Evolutionary conservation across 1,140 invertebrate species (phyloP), one percentile per base, ranked within the genome.

Genomic region (Drosophila ogumai): DNA sequence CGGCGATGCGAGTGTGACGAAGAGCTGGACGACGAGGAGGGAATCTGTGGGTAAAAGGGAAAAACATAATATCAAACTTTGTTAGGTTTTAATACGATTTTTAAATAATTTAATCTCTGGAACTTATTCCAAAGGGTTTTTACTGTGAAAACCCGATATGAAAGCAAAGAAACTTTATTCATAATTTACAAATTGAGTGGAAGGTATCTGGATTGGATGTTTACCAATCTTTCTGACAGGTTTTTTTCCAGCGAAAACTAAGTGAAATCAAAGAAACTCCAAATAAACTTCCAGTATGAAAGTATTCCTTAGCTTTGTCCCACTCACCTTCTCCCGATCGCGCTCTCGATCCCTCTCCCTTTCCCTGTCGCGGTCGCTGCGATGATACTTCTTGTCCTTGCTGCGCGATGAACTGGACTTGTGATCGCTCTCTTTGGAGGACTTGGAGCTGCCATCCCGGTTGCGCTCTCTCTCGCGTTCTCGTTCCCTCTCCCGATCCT

Each of bases 1-100:
- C 91, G 84, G 6, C 91, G 80, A 59, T 90, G 58, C 31, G 81
- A 85, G 55, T 88, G 81, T 6, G 91, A 86, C 34, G 84, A 88
- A 54, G 80, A 75, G 58, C 84, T 88, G 13, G 79, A 80, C 12
- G 81, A 75, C 12, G 91, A 92, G 34, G 82, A 87, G 32, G 79
- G 65, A 46, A 78, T 65, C 82, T 87, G 56, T 19, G 46, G 36
- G 15, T 15, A 22, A 22, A 22, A 22, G 22, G 22, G 3, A 22
- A 22, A 22, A 22, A 22, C 0, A 22, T 22, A 3, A 2, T 22
- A 22, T 22, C 22, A 22, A 22, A 22, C 3, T 22, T 22, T 22
- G 22, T 32, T 40, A n/a, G 36, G 13, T 15, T 40, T 40, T n/a
- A 3, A 40, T 3, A 15, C 6, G 22, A 5, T n/a, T 40, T 40